Conservation (phyloP, 1,140 invertebrate genomes). For the Palaemon carinicauda region DNA sequence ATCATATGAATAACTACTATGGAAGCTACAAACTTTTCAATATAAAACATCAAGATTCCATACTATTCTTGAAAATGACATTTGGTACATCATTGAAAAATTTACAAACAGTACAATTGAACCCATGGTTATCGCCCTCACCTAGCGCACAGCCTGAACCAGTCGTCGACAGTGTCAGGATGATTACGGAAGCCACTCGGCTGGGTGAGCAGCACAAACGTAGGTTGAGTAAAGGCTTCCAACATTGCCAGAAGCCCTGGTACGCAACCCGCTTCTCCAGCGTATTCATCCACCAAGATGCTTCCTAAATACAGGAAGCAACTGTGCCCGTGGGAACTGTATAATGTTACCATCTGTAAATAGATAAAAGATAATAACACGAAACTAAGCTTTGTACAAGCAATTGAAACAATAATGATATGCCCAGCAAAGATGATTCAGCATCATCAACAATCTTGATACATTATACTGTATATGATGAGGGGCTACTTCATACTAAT, state of each 20-base stretch:
- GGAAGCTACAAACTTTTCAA: too few relatives aligned
- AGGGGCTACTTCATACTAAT: too few relatives aligned
- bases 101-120: too few relatives aligned
- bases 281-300: conserved; percentile 96
- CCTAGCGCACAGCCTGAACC: conserved; percentile 88
- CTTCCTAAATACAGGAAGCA: conserved; percentile 94
- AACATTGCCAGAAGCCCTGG: conserved; percentile 84
- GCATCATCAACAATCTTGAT: too few relatives aligned
- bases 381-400: background rate
- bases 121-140: too few relatives aligned
- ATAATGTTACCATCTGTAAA: conserved; percentile 83
- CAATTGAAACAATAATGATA: background rate
- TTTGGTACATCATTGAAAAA: too few relatives aligned
- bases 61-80: too few relatives aligned
- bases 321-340: conserved; percentile 83
- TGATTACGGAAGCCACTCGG: conserved; percentile 82
- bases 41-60: too few relatives aligned
- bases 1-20: too few relatives aligned
- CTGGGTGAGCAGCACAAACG: conserved; percentile 81
- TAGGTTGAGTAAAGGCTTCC: conserved; percentile 83
- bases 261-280: conserved; percentile 74
- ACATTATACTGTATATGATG: too few relatives aligned
- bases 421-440: background rate
- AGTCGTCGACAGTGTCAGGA: conserved; percentile 97
- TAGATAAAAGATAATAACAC: background rate